Conservation (phyloP, 2,888 invertebrate species). For the Pantelozetes paolii region DNA sequence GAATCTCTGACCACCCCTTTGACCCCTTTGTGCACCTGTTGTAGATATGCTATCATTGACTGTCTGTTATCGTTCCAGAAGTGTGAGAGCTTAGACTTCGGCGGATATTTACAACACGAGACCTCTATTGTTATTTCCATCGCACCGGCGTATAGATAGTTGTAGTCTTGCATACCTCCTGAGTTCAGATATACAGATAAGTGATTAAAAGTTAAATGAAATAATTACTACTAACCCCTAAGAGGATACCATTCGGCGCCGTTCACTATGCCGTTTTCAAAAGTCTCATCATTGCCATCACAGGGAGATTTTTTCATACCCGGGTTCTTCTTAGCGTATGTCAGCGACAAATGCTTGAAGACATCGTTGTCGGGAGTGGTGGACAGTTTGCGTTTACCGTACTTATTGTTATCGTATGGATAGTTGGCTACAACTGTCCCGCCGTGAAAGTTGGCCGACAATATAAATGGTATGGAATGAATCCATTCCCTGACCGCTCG, state of each 20-base stretch:
- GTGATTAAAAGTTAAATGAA: not conserved
- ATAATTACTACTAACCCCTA: too few relatives aligned
- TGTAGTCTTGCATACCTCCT: conserved; percentile 89
- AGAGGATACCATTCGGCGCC: conserved; percentile 84
- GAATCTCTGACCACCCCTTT: conserved; percentile 34
- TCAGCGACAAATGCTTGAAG: conserved; percentile 72
- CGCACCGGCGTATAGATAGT: conserved; percentile 87
- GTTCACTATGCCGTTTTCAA: conserved; percentile 84
- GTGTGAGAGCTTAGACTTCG: conserved; percentile 61
- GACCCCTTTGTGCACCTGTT: conserved; percentile 51
- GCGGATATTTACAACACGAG: conserved; percentile 76
- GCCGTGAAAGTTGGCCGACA: conserved; percentile 88
- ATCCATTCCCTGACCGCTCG: conserved; percentile 90
- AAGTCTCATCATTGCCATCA: conserved; percentile 57
- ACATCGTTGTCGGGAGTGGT: conserved; percentile 70
- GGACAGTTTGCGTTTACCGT: not conserved
- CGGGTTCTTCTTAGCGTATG: conserved; percentile 62
- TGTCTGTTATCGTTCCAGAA: conserved; percentile 66
- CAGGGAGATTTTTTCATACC: conserved; percentile 50
- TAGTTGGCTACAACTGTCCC: conserved; percentile 93
- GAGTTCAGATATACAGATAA: conserved; percentile 38
- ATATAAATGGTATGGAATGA: conserved; percentile 81
- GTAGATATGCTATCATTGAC: conserved; percentile 54
- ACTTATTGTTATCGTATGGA: conserved; percentile 79
- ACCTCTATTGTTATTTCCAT: conserved; percentile 89